These are phyloP conservation scores for Perizoma flavofasciatum DNA, from an alignment of 2,888 invertebrate species.

Conservation along the genomic window DNA sequence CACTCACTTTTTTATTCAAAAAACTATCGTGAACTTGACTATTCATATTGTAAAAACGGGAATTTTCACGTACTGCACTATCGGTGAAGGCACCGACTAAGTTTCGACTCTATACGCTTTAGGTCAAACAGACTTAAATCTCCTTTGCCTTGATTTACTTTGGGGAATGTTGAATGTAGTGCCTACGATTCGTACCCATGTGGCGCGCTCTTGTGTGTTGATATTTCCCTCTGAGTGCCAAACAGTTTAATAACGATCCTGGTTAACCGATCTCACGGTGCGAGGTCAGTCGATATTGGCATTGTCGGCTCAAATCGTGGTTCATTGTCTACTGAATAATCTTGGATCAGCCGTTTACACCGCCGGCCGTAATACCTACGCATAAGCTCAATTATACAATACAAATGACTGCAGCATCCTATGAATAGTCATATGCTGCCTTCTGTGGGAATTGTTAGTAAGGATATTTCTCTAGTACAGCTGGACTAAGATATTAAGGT, in stretches of 20 bases:
- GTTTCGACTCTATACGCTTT: too few species aligned
- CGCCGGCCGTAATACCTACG: conserved; percentile 10
- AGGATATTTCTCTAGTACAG: conserved; percentile 10
- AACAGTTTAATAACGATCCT: conserved; percentile 35
- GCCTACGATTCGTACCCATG: conserved; percentile 3
- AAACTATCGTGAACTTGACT: too few species aligned
- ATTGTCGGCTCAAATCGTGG: conserved; percentile 33
- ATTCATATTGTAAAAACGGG: too few species aligned
- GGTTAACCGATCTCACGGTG: conserved; percentile 43
- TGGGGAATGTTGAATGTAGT: neutral
- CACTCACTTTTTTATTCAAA: conserved; percentile 47
- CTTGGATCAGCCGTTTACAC: conserved; percentile 25
- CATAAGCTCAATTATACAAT: conserved; percentile 23
- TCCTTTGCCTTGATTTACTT: neutral
- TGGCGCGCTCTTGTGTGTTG: conserved; percentile 1
- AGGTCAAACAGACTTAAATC: too few species aligned
- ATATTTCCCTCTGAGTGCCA: conserved; percentile 8
- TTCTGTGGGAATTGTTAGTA: conserved; percentile 16
- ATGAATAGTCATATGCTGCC: conserved; percentile 24
- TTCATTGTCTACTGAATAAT: conserved; percentile 25
- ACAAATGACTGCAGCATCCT: conserved; percentile 29
- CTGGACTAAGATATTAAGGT: neutral
- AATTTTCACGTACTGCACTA: too few species aligned
- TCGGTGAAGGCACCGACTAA: too few species aligned
- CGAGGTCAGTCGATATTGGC: conserved; percentile 44